Evolutionary conservation across 2,113 vertebrate species (phyloP), one percentile per base, ranked within the genome.

Genomic region (Burhinus bistriatus): DNA sequence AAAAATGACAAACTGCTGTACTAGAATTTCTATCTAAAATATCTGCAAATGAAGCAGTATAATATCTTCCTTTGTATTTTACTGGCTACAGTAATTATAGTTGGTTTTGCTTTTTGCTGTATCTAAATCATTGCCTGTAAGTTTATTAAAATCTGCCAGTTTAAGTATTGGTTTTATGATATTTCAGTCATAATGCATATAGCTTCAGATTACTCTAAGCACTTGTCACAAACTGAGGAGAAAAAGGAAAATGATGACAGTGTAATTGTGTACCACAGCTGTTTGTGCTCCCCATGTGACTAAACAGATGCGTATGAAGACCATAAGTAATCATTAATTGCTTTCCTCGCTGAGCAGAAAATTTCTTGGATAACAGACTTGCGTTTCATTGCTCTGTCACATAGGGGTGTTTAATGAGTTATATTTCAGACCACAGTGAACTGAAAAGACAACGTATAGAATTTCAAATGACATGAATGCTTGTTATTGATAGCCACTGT

Each of bases 291-390:
- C 61, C 61, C 54, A 2, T 69, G 89, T 57, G 92, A 88, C 75
- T 94, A 61, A 92, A 70, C 79, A 73, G 69, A 87, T 84, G 77
- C 64, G 77, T 70, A 55, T 92, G 93, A 95, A 88, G 49, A 30
- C 83, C 54, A 45, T 77, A 86, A 89, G 72, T 87, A 86, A 92
- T 70, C 76, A 72, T 68, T 79, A 89, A 87, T 90, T 76, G 77
- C 73, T 90, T 94, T 94, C 73, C 42, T 83, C 66, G 32, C 52
- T 62, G 66, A 90, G 73, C 66, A 94, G 85, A 36, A 57, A 4
- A n/a, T 89, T 76, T 32, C 54, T 47, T 47, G 66, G 51, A 4
- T 83, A 69, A 40, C 44, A 93, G 66, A 64, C 44, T 84, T 69
- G 84, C 1, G 9, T 91, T 95, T 77, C 47, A 34, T 21, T 91